Evolutionary conservation across 2,113 vertebrate genomes (phyloP).

Genomic region (Actenoides hombroni): DNA sequence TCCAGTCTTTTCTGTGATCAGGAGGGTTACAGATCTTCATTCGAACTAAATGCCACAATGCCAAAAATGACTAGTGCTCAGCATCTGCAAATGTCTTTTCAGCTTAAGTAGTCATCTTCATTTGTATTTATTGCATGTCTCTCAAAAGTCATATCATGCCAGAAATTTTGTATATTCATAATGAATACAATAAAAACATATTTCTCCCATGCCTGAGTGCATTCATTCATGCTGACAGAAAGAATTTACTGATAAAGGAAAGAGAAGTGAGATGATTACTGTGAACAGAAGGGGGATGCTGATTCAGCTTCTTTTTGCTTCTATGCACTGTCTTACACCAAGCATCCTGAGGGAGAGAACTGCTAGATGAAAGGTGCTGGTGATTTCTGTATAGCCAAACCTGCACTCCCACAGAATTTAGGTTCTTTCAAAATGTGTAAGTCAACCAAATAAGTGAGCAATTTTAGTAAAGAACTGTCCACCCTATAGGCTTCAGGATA

Average conservation of each 20-base stretch:
- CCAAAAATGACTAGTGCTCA: neutral
- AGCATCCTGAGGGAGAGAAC: neutral
- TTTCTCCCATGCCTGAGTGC: neutral
- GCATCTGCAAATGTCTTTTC: neutral
- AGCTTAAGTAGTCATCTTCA: neutral
- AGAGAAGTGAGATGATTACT: neutral
- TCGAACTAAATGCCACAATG: neutral
- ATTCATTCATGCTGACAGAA: conserved; percentile 21
- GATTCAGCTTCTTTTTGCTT: neutral
- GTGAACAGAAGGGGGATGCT: neutral
- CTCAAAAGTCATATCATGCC: neutral
- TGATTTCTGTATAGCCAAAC: neutral
- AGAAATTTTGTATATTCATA: conserved; percentile 18
- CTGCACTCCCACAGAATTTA: neutral
- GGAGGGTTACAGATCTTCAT: neutral
- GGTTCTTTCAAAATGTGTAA: neutral
- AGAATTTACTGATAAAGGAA: conserved; percentile 2
- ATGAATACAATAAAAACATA: conserved; percentile 1
- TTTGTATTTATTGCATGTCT: neutral
- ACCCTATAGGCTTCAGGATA: neutral
- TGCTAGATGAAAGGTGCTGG: neutral
- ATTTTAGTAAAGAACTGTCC: neutral
- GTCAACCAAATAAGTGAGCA: neutral
- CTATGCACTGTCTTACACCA: neutral
- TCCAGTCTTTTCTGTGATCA: neutral